Evolutionary conservation across 2,113 vertebrate genomes (phyloP).

Genomic region (Myotis lucifugus): DNA sequence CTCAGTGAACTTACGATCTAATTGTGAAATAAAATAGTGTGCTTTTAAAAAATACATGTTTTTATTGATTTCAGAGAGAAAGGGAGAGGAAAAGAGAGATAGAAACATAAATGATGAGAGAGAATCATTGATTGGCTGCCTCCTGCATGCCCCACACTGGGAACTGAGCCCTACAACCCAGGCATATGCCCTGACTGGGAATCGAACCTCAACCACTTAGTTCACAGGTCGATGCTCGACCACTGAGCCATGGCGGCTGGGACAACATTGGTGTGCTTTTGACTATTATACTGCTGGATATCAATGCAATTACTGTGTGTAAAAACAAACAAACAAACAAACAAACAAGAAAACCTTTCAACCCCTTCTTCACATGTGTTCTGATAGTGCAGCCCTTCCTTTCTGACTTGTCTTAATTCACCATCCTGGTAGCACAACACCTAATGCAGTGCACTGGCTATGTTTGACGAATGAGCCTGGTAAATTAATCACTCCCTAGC

Average conservation of each 20-base stretch:
- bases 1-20: neutral
- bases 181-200: no score
- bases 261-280: neutral
- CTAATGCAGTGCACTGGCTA: no score
- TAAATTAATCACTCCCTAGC: neutral
- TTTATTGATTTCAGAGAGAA: no score
- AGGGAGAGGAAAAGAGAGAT: no score
- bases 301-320: neutral
- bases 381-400: neutral
- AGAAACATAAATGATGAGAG: no score
- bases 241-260: no score
- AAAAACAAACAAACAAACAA: neutral
- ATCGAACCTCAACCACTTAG: no score
- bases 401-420: neutral
- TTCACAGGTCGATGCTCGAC: no score
- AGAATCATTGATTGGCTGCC: no score
- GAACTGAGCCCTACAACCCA: no score
- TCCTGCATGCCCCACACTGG: no score
- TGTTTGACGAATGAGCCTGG: neutral
- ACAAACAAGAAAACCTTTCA: neutral
- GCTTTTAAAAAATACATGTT: neutral
- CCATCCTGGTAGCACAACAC: neutral
- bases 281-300: neutral
- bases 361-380: neutral
- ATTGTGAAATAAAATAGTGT: conserved; percentile 4